Percentiles rank a stretch among this genome's conserved stretches.
These are phyloP conservation scores for Cherax quadricarinatus DNA, from an alignment of 1,140 invertebrate genomes.

Conservation along the genomic window DNA sequence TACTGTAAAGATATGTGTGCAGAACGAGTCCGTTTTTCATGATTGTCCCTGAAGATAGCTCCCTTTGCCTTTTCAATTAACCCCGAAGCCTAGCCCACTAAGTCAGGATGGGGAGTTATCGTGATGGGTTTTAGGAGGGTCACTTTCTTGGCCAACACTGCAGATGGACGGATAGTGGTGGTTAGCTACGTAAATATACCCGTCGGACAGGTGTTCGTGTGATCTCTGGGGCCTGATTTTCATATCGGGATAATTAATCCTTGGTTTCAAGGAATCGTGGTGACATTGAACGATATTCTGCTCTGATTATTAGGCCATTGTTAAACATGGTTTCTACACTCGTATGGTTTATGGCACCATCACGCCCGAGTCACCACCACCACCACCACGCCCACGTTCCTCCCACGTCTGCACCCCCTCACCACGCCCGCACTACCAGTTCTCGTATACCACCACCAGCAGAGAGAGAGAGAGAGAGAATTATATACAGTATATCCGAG, in stretches of 20 bases:
- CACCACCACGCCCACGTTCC: background rate
- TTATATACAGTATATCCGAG: too few species aligned
- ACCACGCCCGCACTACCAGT: too few species aligned
- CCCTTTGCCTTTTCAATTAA: slow-evolving; percentile 34
- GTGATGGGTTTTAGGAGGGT: background rate
- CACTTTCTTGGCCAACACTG: background rate
- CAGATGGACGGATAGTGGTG: slow-evolving; percentile 22
- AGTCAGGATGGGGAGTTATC: slow-evolving; percentile 26
- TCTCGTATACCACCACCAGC: background rate
- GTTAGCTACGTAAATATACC: slow-evolving; percentile 6
- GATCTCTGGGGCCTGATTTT: background rate
- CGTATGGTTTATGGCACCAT: background rate
- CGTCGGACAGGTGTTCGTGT: background rate
- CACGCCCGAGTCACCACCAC: background rate
- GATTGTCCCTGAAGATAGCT: slow-evolving; percentile 3
- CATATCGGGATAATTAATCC: background rate
- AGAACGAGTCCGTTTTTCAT: background rate
- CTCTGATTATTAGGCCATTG: too few species aligned
- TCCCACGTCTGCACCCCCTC: too few species aligned
- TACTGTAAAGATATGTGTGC: slow-evolving; percentile 18
- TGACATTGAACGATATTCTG: background rate
- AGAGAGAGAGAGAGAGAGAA: too few species aligned
- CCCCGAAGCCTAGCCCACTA: background rate
- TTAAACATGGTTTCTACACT: too few species aligned
- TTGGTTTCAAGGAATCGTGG: background rate